phyloP scores from a whole-genome alignment of 2,888 invertebrate species.

The Ecliptopera silaceata region DNA sequence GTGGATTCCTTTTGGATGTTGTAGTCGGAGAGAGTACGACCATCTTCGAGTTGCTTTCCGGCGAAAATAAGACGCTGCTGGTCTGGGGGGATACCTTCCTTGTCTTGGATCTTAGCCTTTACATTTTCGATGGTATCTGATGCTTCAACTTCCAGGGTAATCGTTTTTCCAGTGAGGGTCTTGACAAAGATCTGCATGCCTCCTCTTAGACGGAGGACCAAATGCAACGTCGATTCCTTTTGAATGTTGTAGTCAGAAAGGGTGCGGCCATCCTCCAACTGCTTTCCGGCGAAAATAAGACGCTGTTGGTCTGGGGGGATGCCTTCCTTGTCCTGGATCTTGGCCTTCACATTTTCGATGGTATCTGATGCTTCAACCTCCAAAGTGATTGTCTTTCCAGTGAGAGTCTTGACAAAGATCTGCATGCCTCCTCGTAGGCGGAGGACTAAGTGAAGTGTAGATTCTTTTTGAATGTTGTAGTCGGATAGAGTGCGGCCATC shows the following conservation, averaged over 20 bases:
- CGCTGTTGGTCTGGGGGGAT: slow-evolving; percentile 58
- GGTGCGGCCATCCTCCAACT: slow-evolving; percentile 55
- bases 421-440: slow-evolving; percentile 62
- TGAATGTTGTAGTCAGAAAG: slow-evolving; percentile 56
- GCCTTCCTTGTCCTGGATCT: slow-evolving; percentile 57
- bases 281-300: slow-evolving; percentile 55
- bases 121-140: slow-evolving; percentile 58
- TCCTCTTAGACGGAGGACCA: slow-evolving; percentile 51
- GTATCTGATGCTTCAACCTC: slow-evolving; percentile 57
- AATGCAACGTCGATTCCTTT: slow-evolving; percentile 53
- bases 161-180: slow-evolving; percentile 55
- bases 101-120: slow-evolving; percentile 57
- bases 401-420: slow-evolving; percentile 54
- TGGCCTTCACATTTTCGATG: slow-evolving; percentile 56
- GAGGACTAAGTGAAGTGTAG: slow-evolving; percentile 58
- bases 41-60: slow-evolving; percentile 56
- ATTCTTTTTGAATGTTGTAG: slow-evolving; percentile 62
- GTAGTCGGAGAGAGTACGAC: slow-evolving; percentile 55
- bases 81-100: slow-evolving; percentile 59
- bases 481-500: slow-evolving; percentile 50
- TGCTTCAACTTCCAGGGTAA: slow-evolving; percentile 52
- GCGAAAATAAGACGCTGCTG: slow-evolving; percentile 57
- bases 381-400: slow-evolving; percentile 54
- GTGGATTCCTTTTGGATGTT: slow-evolving; percentile 59
- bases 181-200: slow-evolving; percentile 60